A percentile compares a stretch with the other conserved stretches of the same genome.
These are phyloP conservation scores for Centruroides sculpturatus DNA, from an alignment of 1,140 invertebrate species.

Conservation along the genomic window DNA sequence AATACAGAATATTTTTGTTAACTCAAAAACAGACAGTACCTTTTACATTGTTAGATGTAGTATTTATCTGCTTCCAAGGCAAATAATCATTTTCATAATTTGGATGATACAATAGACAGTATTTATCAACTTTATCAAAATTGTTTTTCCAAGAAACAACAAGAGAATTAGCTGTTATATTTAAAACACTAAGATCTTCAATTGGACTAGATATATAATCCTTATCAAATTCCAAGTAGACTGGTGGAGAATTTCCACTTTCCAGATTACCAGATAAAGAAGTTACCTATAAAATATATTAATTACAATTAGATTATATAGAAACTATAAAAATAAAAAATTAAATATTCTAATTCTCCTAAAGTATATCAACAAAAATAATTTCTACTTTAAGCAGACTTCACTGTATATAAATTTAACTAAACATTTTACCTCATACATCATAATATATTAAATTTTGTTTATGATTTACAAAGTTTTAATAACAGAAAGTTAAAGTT, in stretches of 20 bases:
- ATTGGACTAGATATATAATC: slow-evolving; percentile 43
- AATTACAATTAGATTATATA: no score
- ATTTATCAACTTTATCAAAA: slow-evolving; percentile 43
- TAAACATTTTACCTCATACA: no score
- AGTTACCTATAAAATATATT: slow-evolving; percentile 33
- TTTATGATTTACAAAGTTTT: no score
- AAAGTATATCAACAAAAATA: no score
- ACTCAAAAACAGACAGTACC: slow-evolving; percentile 11
- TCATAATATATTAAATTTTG: no score
- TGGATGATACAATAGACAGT: slow-evolving; percentile 36
- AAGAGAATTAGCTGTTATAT: slow-evolving; percentile 35
- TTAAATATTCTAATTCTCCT: no score
- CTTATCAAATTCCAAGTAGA: slow-evolving; percentile 10
- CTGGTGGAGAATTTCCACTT: slow-evolving; percentile 37
- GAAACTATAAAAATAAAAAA: no score
- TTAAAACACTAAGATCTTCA: slow-evolving; percentile 35
- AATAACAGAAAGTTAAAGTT: no score
- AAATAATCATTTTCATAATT: slow-evolving; percentile 3
- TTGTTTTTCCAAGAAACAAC: slow-evolving; percentile 41
- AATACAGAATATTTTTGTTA: no score
- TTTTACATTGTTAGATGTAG: slow-evolving; percentile 23
- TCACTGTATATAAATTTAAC: no score
- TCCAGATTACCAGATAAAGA: slow-evolving; percentile 44
- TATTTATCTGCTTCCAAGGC: background rate
- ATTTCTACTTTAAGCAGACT: no score